Evolutionary conservation across 2,888 invertebrate species (phyloP), one percentile per base, ranked within the genome.

Genomic region (Drosophila pseudotalamancana): DNA sequence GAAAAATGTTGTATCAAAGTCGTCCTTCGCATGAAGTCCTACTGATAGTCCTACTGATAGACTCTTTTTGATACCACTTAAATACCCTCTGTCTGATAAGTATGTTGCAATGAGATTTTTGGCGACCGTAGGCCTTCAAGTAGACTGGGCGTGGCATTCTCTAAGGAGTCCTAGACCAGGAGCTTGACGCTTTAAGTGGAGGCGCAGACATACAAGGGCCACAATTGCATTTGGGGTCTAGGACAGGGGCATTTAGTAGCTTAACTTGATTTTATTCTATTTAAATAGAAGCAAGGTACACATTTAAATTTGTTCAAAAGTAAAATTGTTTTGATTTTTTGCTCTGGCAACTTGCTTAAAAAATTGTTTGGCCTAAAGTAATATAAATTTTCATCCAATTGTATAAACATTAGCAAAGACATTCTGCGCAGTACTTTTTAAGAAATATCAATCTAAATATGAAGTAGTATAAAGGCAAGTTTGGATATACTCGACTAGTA

Each of bases 261-360:
- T 14, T 71, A 87, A 84, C 64, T 87, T 48, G 64, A 87, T 81
- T 81, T 76, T 19, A 48, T 31, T 54, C 29, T 34, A 23, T 48
- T 49, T 12, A 70, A 70, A 49, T 75, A 64, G 54, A 45, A 16
- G 51, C 32, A 43, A 25, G 74, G 72, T 37, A 62, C 46, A 39
- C 18, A 63, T 51, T 57, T 35, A 72, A 72, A 55, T 39, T 45
- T 32, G 11, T 6, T 32, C 37, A 53, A 40, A 27, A 25, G 45
- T 51, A 31, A 40, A 48, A 60, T 40, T n/a, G n/a, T n/a, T n/a
- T n/a, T n/a, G n/a, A 39, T 31, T 34, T 45, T 57, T 42, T 4
- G 14, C 21, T 14, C 27, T 27, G 12, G 27, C 14, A 32, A 14
- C 11, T n/a, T n/a, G n/a, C n/a, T n/a, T n/a, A n/a, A 2, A 11